Percentiles rank a stretch among this genome's conserved stretches.
Conservation (phyloP, 2,113 vertebrate species). For the Tor tambroides region DNA sequence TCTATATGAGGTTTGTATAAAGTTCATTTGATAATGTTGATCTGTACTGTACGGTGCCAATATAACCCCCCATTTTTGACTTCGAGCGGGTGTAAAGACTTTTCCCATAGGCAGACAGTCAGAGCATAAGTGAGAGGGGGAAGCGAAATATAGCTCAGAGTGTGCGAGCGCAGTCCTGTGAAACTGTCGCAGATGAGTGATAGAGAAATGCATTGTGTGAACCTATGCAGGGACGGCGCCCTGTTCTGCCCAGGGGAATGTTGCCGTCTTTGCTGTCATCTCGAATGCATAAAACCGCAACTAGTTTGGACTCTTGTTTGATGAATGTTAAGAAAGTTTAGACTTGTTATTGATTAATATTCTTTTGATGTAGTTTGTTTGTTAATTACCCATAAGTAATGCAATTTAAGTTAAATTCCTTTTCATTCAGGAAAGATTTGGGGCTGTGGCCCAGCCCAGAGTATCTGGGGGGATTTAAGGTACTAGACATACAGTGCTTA, state of each 20-base stretch:
- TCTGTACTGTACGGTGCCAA: no score
- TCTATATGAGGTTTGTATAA: no score
- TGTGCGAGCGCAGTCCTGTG: not conserved
- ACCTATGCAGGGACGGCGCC: not conserved
- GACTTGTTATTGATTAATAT: not conserved
- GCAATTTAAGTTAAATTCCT: not conserved
- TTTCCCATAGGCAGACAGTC: not conserved
- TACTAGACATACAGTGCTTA: constrained; percentile 28
- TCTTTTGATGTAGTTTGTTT: not conserved
- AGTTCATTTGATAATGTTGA: no score
- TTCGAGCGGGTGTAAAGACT: not conserved
- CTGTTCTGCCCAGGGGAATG: not conserved
- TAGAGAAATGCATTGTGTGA: constrained; percentile 18
- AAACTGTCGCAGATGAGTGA: constrained; percentile 25
- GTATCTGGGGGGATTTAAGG: not conserved
- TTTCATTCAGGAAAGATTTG: not conserved
- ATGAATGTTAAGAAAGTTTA: not conserved
- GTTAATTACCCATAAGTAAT: not conserved
- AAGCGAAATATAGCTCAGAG: not conserved
- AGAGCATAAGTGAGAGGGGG: not conserved
- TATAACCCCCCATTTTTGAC: no score
- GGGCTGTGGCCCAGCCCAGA: not conserved
- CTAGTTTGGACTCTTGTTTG: not conserved
- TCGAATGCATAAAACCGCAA: no score
- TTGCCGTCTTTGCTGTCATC: not conserved